Evolutionary conservation across 2,113 vertebrate genomes (phyloP).

Genomic region (Dendropsophus ebraccatus): DNA sequence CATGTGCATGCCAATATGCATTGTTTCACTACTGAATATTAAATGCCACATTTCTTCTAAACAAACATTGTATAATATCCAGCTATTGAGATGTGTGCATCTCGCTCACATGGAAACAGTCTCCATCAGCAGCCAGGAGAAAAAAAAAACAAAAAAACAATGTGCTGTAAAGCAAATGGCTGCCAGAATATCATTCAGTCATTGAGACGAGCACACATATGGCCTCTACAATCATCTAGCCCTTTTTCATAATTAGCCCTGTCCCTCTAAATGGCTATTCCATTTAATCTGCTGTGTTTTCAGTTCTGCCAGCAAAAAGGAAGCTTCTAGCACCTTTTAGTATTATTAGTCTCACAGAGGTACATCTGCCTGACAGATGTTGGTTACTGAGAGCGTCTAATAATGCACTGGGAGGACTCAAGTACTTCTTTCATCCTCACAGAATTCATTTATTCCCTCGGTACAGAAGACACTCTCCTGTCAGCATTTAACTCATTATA

Average conservation of each 20-base stretch:
- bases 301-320: constrained; percentile 28
- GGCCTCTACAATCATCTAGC: constrained; percentile 60
- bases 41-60: not conserved
- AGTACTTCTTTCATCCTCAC: not conserved
- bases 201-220: constrained; percentile 49
- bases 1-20: not conserved
- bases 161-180: constrained; percentile 39
- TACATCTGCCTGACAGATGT: constrained; percentile 30
- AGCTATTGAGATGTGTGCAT: not conserved
- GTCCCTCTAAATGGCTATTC: constrained; percentile 44
- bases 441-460: constrained; percentile 7
- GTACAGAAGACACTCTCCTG: constrained; percentile 8
- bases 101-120: not conserved
- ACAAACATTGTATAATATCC: constrained; percentile 8
- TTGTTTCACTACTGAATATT: not conserved
- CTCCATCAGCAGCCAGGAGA: constrained; percentile 3
- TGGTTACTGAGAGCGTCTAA: not conserved
- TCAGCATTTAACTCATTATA: constrained; percentile 25
- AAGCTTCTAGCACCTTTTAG: not conserved
- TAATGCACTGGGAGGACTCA: constrained; percentile 2
- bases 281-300: constrained; percentile 14
- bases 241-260: constrained; percentile 66
- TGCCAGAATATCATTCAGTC: constrained; percentile 60
- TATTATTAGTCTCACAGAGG: not conserved
- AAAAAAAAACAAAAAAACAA: constrained; percentile 38